Percentiles rank a stretch among this genome's conserved stretches.
Conservation (phyloP, 1,140 invertebrate genomes). For the Pseudoatta argentina region DNA sequence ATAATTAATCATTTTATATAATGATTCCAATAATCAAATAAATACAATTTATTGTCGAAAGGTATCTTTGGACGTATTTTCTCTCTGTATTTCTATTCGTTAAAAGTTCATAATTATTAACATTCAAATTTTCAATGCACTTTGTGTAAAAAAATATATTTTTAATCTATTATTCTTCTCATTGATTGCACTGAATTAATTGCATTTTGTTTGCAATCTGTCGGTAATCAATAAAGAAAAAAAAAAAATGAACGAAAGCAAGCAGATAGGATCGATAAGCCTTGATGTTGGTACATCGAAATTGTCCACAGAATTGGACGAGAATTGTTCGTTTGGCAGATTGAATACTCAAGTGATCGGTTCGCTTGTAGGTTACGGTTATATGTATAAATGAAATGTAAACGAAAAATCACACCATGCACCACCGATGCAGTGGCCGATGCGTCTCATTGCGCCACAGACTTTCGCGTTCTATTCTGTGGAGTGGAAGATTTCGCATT, state of each 20-base stretch:
- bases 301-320: slow-evolving; percentile 53
- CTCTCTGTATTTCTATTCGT: neutral
- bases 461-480: slow-evolving; percentile 12
- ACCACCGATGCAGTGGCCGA: slow-evolving; percentile 25
- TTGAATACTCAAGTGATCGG: slow-evolving; percentile 58
- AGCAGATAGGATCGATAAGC: slow-evolving; percentile 28
- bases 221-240: slow-evolving; percentile 5
- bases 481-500: slow-evolving; percentile 45
- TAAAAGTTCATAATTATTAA: neutral
- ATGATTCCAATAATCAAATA: neutral
- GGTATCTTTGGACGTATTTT: neutral
- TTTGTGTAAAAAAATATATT: neutral
- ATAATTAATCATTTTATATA: neutral
- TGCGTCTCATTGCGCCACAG: slow-evolving; percentile 18
- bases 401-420: slow-evolving; percentile 35
- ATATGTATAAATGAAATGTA: slow-evolving; percentile 4
- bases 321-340: slow-evolving; percentile 37
- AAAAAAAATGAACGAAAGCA: slow-evolving; percentile 29
- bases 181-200: slow-evolving; percentile 41
- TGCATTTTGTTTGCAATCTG: neutral
- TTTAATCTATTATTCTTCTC: neutral
- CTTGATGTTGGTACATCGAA: slow-evolving; percentile 37
- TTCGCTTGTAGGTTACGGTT: slow-evolving; percentile 44
- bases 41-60: neutral
- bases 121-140: neutral